A percentile compares a stretch with the other conserved stretches of the same genome.
Evolutionary conservation across 2,113 vertebrate species (phyloP).

Genomic region (rabbit (Oryctolagus cuniculus)): mOryCun1.1 NC_091453.1:50873001-50873500

Average conservation of each 20-base stretch:
- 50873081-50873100: too few species aligned
- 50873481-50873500: conserved; percentile 84
- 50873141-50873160: conserved; percentile 51
- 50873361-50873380: conserved; percentile 32
- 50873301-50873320: conserved; percentile 85
- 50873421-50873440: conserved; percentile 74
- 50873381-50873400: background rate
- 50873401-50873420: conserved; percentile 58
- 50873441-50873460: conserved; percentile 54
- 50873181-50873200: conserved; percentile 74
- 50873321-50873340: conserved; percentile 84
- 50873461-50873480: conserved; percentile 71
- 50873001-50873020: conserved; percentile 59
- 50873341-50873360: conserved; percentile 76
- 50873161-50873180: conserved; percentile 71
- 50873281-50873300: conserved; percentile 81
- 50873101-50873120: too few species aligned
- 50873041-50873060: conserved; percentile 79
- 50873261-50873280: conserved; percentile 81
- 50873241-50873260: conserved; percentile 87
- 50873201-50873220: conserved; percentile 72
- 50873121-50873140: too few species aligned
- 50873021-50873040: conserved; percentile 59
- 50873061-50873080: too few species aligned
- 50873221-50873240: conserved; percentile 80